phyloP scores from a whole-genome alignment of 2,113 vertebrate species.

The Prunella himalayana region DNA sequence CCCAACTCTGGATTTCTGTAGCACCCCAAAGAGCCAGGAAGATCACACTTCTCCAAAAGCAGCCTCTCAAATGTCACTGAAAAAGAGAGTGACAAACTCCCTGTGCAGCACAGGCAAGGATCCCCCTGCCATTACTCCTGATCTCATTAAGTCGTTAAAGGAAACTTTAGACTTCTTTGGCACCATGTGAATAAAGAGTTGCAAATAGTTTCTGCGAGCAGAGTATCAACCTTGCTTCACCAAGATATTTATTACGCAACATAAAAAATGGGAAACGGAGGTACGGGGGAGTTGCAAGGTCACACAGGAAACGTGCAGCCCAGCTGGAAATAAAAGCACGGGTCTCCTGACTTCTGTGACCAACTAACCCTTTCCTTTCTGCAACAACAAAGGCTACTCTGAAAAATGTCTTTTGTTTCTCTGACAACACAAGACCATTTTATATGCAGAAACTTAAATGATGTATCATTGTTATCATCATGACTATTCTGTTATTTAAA shows the following conservation, averaged over 20 bases:
- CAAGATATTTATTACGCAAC: neutral
- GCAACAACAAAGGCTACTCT: neutral
- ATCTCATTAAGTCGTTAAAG: neutral
- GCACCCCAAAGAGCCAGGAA: neutral
- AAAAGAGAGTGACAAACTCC: neutral
- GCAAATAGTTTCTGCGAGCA: neutral
- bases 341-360: neutral
- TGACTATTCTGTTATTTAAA: neutral
- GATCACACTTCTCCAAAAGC: neutral
- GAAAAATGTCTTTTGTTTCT: neutral
- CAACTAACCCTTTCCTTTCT: constrained; percentile 4
- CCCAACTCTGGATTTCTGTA: neutral
- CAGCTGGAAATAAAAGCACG: constrained; percentile 23
- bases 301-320: neutral
- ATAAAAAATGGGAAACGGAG: constrained; percentile 10
- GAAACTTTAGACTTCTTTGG: neutral
- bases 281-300: neutral
- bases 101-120: rapidly evolving
- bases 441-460: neutral
- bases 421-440: neutral
- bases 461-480: neutral
- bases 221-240: neutral
- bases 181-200: neutral
- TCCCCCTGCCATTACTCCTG: neutral
- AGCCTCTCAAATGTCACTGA: neutral